A percentile compares a stretch with the other conserved stretches of the same genome.
phyloP scores from a whole-genome alignment of 2,113 vertebrate species.

The Vidua macroura region DNA sequence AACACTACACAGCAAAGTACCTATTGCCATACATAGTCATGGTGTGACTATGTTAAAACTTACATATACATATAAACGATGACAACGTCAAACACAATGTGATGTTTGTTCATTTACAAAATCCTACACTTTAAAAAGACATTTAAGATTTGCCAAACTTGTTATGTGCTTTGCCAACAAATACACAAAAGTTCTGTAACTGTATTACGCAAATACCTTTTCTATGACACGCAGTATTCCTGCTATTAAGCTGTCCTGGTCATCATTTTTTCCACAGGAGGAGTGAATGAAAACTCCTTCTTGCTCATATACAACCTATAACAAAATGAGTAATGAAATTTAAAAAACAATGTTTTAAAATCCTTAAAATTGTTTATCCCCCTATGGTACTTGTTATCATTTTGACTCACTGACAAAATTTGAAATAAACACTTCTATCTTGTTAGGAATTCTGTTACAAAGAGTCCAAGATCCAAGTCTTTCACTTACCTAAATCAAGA shows the following conservation, averaged over 20 bases:
- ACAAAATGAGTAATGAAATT: background rate
- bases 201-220: constrained; percentile 77
- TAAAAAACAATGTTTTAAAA: background rate
- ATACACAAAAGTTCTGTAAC: background rate
- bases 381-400: background rate
- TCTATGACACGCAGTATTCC: constrained; percentile 88
- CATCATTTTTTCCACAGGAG: constrained; percentile 79
- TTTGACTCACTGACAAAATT: background rate
- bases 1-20: background rate
- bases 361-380: background rate
- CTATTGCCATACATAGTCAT: background rate
- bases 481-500: background rate
- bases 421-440: background rate
- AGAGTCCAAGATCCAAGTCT: background rate
- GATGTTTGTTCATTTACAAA: background rate
- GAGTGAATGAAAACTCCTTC: constrained; percentile 93
- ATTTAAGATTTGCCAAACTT: background rate
- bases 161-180: background rate
- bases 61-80: background rate
- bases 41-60: background rate
- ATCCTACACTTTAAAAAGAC: background rate
- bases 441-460: background rate
- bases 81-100: background rate
- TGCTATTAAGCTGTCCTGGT: constrained; percentile 85
- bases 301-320: constrained; percentile 89